Evolutionary conservation across 2,113 vertebrate species (phyloP), one percentile per base, ranked within the genome.

Genomic region (Laterallus jamaicensis): DNA sequence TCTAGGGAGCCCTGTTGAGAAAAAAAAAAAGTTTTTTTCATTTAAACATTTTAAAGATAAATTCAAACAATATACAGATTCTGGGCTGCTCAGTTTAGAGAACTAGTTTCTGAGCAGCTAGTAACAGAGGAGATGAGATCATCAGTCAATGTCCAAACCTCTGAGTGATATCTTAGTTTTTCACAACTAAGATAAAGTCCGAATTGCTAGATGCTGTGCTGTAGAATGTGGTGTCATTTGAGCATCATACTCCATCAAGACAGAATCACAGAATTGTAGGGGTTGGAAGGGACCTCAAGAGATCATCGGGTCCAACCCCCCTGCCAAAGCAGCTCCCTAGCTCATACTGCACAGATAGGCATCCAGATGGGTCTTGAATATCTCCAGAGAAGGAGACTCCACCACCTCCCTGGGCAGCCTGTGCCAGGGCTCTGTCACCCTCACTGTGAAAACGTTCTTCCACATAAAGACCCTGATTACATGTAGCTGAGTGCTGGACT

Each of bases 1-100:
- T 50, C 21, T 8, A 82, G 16, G 11, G 39, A 73, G 49, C 9
- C 3, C 20, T 49, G 6, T 54, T 54, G 8, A 19, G 21, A 47
- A 7, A 52, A 28, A 60, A 5, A 52, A 11, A 4, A 18, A 6
- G 44, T 6, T 0, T 7, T 31, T 25, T 68, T 8, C 3, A 22
- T 59, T 55, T 60, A 60, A 11, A 24, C 8, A 18, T 8, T 76
- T 62, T 3, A n/a, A 58, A 25, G 56, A 59, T 4, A 44, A 91
- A 91, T 75, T 74, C 18, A 47, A 84, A 15, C 9, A 63, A 47
- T 6, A 31, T 31, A 25, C 5, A 58, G 63, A 63, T 26, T 75
- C 58, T 40, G 8, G 4, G 2, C 54, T 89, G 31, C 17, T 49
- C 9, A 25, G 40, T 59, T 14, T 59, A 73, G 12, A 64, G 68